Conservation (phyloP, 1,140 invertebrate genomes). For the Aphidius ervi region DNA sequence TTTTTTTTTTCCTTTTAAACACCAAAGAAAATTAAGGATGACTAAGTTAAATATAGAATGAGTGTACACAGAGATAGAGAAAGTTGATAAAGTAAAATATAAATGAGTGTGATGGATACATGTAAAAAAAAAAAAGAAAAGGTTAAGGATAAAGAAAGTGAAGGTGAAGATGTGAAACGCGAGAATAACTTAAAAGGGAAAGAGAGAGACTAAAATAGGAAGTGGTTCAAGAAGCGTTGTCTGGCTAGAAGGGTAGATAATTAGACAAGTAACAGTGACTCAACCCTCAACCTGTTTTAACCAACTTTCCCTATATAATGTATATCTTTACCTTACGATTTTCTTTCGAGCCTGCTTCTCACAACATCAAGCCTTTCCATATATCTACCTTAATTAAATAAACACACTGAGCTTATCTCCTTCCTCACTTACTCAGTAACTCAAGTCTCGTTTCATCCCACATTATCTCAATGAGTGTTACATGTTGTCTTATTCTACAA, state of each 20-base stretch:
- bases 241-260: conserved; percentile 36
- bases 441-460: conserved; percentile 24
- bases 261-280: conserved; percentile 44
- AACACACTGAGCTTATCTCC: conserved; percentile 29
- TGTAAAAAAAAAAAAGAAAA: not conserved
- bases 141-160: not conserved
- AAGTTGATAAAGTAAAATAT: conserved; percentile 2
- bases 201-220: not conserved
- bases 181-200: conserved; percentile 1
- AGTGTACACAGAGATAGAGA: not conserved
- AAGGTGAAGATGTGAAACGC: not conserved
- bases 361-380: conserved; percentile 21
- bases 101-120: conserved; percentile 6
- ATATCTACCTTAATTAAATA: conserved; percentile 47
- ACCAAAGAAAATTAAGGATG: too few relatives aligned
- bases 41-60: too few relatives aligned
- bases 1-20: too few relatives aligned
- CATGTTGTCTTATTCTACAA: conserved; percentile 11
- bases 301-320: conserved; percentile 5
- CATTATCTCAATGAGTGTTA: conserved; percentile 7
- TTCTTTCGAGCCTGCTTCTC: conserved; percentile 11
- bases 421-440: conserved; percentile 24
- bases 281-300: conserved; percentile 11
- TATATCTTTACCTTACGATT: not conserved
- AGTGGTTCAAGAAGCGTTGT: conserved; percentile 20